These are phyloP conservation scores for Lasioglossum figueresi DNA, from an alignment of 2,888 invertebrate species.

Conservation along the genomic window DNA sequence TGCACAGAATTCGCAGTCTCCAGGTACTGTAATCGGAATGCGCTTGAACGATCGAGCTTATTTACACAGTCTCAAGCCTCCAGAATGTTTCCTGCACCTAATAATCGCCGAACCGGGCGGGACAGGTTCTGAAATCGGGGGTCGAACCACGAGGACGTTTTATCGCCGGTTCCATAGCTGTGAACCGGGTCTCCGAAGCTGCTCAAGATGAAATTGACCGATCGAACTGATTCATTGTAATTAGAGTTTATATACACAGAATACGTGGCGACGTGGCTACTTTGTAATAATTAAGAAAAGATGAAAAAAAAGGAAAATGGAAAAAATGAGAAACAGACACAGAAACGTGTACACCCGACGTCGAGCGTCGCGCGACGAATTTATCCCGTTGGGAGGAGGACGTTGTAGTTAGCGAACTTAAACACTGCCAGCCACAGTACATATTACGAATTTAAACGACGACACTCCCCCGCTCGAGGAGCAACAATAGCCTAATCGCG, in stretches of 20 bases:
- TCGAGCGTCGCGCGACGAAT: conserved; percentile 12
- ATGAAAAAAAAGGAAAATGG: background rate
- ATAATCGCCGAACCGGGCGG: background rate
- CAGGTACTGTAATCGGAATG: background rate
- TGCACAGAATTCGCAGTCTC: background rate
- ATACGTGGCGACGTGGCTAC: conserved; percentile 12
- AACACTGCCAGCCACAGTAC: conserved; percentile 42
- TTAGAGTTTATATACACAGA: conserved; percentile 41
- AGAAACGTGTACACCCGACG: conserved; percentile 7
- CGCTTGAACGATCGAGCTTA: background rate
- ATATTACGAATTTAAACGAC: conserved; percentile 80
- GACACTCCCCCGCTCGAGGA: conserved; percentile 64
- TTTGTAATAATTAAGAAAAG: conserved; percentile 28
- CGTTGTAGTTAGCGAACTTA: conserved; percentile 26
- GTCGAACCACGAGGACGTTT: background rate
- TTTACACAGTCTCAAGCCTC: background rate
- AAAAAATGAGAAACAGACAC: background rate
- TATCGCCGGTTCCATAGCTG: background rate
- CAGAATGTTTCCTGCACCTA: background rate
- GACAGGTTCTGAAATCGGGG: background rate
- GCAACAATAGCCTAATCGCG: conserved; percentile 65
- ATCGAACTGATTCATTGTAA: conserved; percentile 31
- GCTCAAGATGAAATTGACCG: conserved; percentile 38
- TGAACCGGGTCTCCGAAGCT: conserved; percentile 25
- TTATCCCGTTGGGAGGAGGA: conserved; percentile 2